Percentiles rank a stretch among this genome's conserved stretches.
Evolutionary conservation across 2,888 invertebrate genomes (phyloP).

Genomic region (Phalera bucephala): DNA sequence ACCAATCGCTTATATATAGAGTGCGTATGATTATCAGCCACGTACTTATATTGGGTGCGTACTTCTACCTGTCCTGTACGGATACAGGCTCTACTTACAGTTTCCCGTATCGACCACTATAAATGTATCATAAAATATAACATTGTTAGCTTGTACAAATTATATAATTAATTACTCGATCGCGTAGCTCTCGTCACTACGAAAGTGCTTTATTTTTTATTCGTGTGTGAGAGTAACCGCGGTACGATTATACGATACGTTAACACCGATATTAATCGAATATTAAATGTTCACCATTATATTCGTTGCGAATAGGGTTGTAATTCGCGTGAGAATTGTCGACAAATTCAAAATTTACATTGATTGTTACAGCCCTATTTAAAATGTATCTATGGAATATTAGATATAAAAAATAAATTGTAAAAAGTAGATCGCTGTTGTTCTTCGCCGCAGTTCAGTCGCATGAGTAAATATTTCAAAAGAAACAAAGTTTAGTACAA

Average conservation of each 20-base stretch:
- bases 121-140: conserved; percentile 14
- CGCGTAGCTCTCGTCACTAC: conserved; percentile 57
- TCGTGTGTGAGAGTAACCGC: conserved; percentile 45
- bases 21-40: too few species aligned
- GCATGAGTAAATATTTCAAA: conserved; percentile 6
- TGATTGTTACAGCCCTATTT: conserved; percentile 19
- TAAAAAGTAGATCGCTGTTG: conserved; percentile 37
- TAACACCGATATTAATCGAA: conserved; percentile 26
- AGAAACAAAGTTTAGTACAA: too few species aligned
- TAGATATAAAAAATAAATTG: conserved; percentile 38
- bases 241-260: conserved; percentile 16
- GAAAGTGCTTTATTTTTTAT: conserved; percentile 68
- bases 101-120: neutral
- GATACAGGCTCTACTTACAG: too few species aligned
- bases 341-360: neutral
- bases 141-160: conserved; percentile 64
- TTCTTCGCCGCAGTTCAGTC: conserved; percentile 8
- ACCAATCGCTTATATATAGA: too few species aligned
- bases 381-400: conserved; percentile 14
- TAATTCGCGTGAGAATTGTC: conserved; percentile 1
- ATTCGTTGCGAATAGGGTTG: conserved; percentile 26
- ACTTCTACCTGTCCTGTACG: too few species aligned
- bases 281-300: conserved; percentile 32
- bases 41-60: too few species aligned
- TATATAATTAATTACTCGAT: conserved; percentile 56